phyloP scores from a whole-genome alignment of 1,140 invertebrate genomes.

The Ceratina calcarata region DNA sequence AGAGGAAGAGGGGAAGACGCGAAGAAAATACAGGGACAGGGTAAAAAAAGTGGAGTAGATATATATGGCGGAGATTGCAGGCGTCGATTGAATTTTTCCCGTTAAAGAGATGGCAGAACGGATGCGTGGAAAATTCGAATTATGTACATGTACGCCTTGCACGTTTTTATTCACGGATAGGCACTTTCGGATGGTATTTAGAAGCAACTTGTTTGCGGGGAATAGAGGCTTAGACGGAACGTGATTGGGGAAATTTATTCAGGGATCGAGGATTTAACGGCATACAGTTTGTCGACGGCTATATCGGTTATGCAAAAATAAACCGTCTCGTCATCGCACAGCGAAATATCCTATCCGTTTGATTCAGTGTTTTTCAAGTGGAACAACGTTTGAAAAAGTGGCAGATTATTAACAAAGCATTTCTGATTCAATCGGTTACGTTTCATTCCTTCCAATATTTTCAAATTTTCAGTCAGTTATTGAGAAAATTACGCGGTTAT shows the following conservation, averaged over 20 bases:
- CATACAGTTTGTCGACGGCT: not conserved
- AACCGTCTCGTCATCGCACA: not conserved
- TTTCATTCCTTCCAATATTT: not conserved
- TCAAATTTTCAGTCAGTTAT: not conserved
- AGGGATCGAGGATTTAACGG: not conserved
- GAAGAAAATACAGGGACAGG: not conserved
- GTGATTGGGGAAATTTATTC: not conserved
- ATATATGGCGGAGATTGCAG: slow-evolving; percentile 34
- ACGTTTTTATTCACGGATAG: too few species aligned
- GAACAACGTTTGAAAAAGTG: not conserved
- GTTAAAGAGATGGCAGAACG: not conserved
- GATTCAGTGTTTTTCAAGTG: not conserved
- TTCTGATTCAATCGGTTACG: not conserved
- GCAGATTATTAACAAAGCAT: not conserved
- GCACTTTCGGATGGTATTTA: not conserved
- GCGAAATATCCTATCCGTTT: not conserved
- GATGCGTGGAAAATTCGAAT: slow-evolving; percentile 7
- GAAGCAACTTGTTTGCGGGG: not conserved
- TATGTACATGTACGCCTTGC: not conserved
- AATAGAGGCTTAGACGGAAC: not conserved
- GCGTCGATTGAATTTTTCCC: slow-evolving; percentile 45
- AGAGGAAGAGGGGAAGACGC: too few species aligned
- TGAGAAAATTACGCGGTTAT: not conserved
- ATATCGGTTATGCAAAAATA: not conserved
- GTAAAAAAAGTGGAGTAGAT: not conserved